These are phyloP conservation scores for Hypolimnas misippus DNA, from an alignment of 2,888 invertebrate genomes.

Conservation along the genomic window DNA sequence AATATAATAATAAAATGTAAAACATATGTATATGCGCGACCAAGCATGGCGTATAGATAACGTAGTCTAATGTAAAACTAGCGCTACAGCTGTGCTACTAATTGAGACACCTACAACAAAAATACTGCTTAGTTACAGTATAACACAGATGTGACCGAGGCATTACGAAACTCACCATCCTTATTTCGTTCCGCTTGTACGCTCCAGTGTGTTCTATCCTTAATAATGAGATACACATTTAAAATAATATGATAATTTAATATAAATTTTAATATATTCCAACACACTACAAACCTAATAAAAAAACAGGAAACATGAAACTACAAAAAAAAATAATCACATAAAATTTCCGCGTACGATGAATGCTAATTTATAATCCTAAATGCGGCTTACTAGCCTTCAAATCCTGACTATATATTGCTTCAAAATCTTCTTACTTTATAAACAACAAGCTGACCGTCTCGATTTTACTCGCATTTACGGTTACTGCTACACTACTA, in stretches of 20 bases:
- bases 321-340: too few relatives aligned
- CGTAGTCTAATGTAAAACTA: background rate
- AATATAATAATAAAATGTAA: background rate
- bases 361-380: too few relatives aligned
- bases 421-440: too few relatives aligned
- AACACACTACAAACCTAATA: too few relatives aligned
- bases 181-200: background rate
- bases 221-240: background rate
- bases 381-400: too few relatives aligned
- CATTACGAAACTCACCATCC: background rate
- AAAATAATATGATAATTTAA: background rate
- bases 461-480: too few relatives aligned
- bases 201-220: background rate
- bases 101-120: background rate
- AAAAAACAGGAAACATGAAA: too few relatives aligned
- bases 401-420: too few relatives aligned
- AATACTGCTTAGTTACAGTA: background rate
- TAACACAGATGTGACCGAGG: background rate
- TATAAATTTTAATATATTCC: too few relatives aligned
- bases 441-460: too few relatives aligned
- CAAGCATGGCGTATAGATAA: background rate
- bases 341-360: too few relatives aligned
- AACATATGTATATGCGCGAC: slow-evolving; percentile 1
- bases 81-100: background rate
- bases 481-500: too few relatives aligned